These are phyloP conservation scores for Drosophila engyochracea DNA, from an alignment of 2,888 invertebrate genomes.

Conservation along the genomic window DNA sequence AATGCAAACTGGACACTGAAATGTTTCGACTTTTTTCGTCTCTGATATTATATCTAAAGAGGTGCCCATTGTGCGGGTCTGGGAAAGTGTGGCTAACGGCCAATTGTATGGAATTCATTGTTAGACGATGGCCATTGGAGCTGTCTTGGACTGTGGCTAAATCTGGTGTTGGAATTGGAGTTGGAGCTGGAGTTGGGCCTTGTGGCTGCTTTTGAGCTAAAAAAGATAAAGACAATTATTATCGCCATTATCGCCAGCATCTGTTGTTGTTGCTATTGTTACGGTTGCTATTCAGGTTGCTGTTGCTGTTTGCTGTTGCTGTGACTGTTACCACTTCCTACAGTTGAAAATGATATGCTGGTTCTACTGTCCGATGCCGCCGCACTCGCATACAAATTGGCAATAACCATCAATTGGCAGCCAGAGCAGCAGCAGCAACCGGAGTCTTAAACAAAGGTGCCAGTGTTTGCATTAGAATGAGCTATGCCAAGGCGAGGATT, in stretches of 20 bases:
- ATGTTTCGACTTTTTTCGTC: slow-evolving; percentile 37
- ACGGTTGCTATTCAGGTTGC: slow-evolving; percentile 15
- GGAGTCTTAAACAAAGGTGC: slow-evolving; percentile 50
- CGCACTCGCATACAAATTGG: slow-evolving; percentile 73
- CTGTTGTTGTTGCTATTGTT: slow-evolving; percentile 51
- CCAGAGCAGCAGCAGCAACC: slow-evolving; percentile 13
- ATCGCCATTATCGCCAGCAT: slow-evolving; percentile 80
- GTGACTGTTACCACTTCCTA: slow-evolving; percentile 49
- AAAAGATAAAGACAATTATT: slow-evolving; percentile 81
- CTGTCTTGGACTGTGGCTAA: slow-evolving; percentile 11
- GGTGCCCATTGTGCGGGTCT: slow-evolving; percentile 71
- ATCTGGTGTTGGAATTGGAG: background rate
- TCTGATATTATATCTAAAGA: slow-evolving; percentile 52
- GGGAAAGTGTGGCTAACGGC: slow-evolving; percentile 71
- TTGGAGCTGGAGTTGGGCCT: slow-evolving; percentile 22
- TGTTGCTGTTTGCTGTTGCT: slow-evolving; percentile 17
- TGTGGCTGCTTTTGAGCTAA: slow-evolving; percentile 63
- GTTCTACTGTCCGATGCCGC: slow-evolving; percentile 36
- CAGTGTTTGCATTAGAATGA: slow-evolving; percentile 77
- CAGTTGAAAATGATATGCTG: slow-evolving; percentile 73
- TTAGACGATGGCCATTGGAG: slow-evolving; percentile 33
- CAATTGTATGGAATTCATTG: slow-evolving; percentile 64
- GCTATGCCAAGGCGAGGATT: slow-evolving; percentile 42
- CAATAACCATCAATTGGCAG: slow-evolving; percentile 80
- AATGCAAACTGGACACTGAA: slow-evolving; percentile 71